Conservation (phyloP, 2,888 invertebrate species). For the Vanessa cardui region DNA sequence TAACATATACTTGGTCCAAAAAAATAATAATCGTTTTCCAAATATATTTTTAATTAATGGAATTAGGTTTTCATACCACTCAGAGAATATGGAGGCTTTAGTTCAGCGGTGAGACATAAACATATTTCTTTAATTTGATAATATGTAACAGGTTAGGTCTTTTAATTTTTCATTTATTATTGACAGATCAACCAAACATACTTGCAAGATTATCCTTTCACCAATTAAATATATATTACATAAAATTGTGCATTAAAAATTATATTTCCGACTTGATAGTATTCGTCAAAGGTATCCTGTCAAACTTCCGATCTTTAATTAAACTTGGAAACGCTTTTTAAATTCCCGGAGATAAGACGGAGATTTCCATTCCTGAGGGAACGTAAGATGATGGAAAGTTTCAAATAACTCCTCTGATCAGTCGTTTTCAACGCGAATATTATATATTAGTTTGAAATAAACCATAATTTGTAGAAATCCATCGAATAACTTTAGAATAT, state of each 20-base stretch:
- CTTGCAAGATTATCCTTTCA: no score
- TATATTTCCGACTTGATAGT: background rate
- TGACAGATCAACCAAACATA: no score
- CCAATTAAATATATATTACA: background rate
- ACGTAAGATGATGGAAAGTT: conserved; percentile 27
- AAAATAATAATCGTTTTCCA: no score
- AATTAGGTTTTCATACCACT: no score
- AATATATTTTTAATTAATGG: no score
- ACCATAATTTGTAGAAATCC: conserved; percentile 1
- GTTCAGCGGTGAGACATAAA: no score
- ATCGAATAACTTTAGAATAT: background rate
- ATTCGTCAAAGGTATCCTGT: conserved; percentile 26
- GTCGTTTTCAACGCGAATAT: conserved; percentile 23
- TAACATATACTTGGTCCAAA: no score
- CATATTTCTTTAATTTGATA: no score
- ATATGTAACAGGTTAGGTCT: no score
- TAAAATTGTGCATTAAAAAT: background rate
- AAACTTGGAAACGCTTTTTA: conserved; percentile 41
- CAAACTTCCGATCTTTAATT: conserved; percentile 42
- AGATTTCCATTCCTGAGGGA: conserved; percentile 33
- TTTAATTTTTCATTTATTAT: no score
- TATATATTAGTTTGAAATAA: background rate
- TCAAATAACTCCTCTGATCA: conserved; percentile 30
- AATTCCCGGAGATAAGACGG: conserved; percentile 37
- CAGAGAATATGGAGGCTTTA: no score